These are phyloP conservation scores for Caranx ignobilis DNA, from an alignment of 2,113 vertebrate genomes.

Conservation along the genomic window DNA sequence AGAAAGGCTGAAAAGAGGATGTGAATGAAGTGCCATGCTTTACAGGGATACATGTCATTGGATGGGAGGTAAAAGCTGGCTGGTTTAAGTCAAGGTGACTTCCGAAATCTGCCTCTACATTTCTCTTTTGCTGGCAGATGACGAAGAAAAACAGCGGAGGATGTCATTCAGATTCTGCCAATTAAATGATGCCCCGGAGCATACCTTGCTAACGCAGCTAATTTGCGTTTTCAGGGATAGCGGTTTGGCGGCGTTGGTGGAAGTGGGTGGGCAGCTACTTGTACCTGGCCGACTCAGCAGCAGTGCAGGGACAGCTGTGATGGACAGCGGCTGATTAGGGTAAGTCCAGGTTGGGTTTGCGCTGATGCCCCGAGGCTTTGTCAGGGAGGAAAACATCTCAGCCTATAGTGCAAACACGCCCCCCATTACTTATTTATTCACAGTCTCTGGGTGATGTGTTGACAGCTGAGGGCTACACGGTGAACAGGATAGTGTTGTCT, in stretches of 20 bases:
- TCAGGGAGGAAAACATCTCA: constrained; percentile 68
- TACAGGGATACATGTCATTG: background rate
- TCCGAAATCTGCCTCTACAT: constrained; percentile 35
- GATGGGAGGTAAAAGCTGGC: constrained; percentile 21
- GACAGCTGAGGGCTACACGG: constrained; percentile 54
- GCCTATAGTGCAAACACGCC: constrained; percentile 45
- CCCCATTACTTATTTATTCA: constrained; percentile 74
- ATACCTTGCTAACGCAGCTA: constrained; percentile 56
- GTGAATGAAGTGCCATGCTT: constrained; percentile 5
- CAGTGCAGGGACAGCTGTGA: constrained; percentile 55
- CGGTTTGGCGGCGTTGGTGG: constrained; percentile 16
- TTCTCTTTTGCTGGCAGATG: constrained; percentile 35
- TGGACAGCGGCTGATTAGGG: constrained; percentile 80
- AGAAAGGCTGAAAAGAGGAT: background rate
- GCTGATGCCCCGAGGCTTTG: constrained; percentile 71
- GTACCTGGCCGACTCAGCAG: constrained; percentile 49
- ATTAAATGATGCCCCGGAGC: constrained; percentile 81
- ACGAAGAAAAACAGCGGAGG: constrained; percentile 36
- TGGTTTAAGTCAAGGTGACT: constrained; percentile 55
- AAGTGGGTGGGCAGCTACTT: constrained; percentile 38
- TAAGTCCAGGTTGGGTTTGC: constrained; percentile 66
- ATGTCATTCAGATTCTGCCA: constrained; percentile 69
- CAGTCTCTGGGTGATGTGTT: constrained; percentile 54
- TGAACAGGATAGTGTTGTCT: constrained; percentile 63
- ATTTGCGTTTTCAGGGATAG: constrained; percentile 73